These are phyloP conservation scores for Drosophila dunni DNA, from an alignment of 1,140 invertebrate genomes.

Conservation along the genomic window DNA sequence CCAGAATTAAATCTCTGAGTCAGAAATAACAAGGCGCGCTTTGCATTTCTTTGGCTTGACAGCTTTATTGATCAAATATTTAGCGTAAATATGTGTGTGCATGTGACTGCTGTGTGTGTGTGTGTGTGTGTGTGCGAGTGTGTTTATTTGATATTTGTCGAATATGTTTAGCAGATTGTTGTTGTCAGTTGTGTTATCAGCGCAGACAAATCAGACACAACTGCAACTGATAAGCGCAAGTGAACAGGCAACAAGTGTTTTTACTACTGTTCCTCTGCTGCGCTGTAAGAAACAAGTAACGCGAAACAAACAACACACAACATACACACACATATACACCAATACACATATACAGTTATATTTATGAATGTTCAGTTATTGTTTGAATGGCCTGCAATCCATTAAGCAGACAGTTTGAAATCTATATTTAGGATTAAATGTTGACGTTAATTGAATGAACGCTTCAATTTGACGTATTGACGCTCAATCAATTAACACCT, in stretches of 20 bases:
- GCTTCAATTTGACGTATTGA: conserved; percentile 22
- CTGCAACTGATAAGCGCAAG: conserved; percentile 24
- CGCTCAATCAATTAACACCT: conserved; percentile 62
- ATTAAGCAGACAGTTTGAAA: conserved; percentile 32
- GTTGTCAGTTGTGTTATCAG: conserved; percentile 60
- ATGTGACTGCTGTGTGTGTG: conserved; percentile 19
- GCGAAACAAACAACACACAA: conserved; percentile 7
- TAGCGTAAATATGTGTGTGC: conserved; percentile 36
- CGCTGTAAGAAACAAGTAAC: conserved; percentile 3
- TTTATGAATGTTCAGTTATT: conserved; percentile 37
- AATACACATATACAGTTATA: conserved; percentile 26
- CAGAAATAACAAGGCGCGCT: conserved; percentile 29
- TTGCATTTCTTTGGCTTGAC: conserved; percentile 32
- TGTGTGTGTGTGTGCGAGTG: conserved; percentile 41
- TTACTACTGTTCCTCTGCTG: conserved; percentile 3
- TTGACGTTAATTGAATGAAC: conserved; percentile 61
- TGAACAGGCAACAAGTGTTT: conserved; percentile 43
- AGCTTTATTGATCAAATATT: conserved; percentile 79
- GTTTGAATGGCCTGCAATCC: conserved; percentile 43
- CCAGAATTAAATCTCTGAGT: conserved; percentile 28
- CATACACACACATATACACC: background rate
- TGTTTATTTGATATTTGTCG: conserved; percentile 26
- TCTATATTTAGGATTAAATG: conserved; percentile 55
- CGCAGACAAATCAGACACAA: conserved; percentile 62
- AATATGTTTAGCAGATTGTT: conserved; percentile 22